These are phyloP conservation scores for Melanotaenia duboulayi DNA, from an alignment of 2,113 vertebrate species.

Conservation along the genomic window DNA sequence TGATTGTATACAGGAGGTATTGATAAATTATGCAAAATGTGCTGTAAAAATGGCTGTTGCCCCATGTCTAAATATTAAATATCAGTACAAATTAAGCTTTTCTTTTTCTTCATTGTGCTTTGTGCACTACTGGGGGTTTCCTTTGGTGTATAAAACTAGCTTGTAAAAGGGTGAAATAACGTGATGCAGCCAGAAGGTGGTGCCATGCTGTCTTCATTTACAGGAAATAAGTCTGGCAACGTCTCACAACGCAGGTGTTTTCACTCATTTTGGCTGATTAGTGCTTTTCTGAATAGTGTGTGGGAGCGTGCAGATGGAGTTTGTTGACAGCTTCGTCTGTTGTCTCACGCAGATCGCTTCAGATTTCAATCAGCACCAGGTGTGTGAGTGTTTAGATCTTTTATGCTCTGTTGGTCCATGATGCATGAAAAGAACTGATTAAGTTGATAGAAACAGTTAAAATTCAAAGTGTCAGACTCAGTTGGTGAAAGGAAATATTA, in stretches of 20 bases:
- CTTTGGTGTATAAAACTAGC: background rate
- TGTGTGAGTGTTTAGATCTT: background rate
- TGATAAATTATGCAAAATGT: conserved; percentile 97
- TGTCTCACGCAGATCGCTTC: background rate
- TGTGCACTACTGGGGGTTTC: background rate
- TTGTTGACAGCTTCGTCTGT: conserved; percentile 12
- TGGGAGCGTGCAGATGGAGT: conserved; percentile 10
- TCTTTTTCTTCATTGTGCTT: conserved; percentile 9
- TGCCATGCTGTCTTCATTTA: background rate
- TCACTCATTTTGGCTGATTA: conserved; percentile 22
- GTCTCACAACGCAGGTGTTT: conserved; percentile 15
- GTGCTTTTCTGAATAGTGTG: background rate
- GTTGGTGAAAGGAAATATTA: background rate
- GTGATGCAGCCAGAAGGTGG: conserved; percentile 49
- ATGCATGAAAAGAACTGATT: background rate
- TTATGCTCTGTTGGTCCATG: background rate
- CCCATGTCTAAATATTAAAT: conserved; percentile 96
- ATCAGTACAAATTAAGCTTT: conserved; percentile 83
- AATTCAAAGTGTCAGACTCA: background rate
- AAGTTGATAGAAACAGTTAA: background rate
- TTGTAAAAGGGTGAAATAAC: background rate
- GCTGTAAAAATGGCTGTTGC: conserved; percentile 96
- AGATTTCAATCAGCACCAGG: conserved; percentile 14
- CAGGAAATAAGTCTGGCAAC: background rate
- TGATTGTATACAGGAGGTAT: conserved; percentile 97